Conservation (phyloP, 2,888 invertebrate species). For the Sabatieria punctata region DNA sequence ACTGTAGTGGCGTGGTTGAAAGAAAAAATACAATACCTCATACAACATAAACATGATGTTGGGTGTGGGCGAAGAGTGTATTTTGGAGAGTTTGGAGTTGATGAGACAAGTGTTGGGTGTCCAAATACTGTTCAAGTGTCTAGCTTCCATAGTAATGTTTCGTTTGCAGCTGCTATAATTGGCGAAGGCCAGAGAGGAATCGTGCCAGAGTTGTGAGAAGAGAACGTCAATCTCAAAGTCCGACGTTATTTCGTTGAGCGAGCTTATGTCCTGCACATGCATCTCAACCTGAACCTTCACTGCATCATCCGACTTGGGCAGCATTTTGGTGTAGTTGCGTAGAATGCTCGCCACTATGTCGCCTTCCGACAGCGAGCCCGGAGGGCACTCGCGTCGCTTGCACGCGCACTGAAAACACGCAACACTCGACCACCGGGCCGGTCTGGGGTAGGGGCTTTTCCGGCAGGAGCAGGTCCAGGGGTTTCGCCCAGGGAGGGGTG, state of each 20-base stretch:
- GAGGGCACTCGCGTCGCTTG: constrained; percentile 24
- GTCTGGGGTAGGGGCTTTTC: no score
- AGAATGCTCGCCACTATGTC: constrained; percentile 15
- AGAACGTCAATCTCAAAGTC: constrained; percentile 31
- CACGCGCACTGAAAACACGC: constrained; percentile 16
- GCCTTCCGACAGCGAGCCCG: constrained; percentile 23
- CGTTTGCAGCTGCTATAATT: constrained; percentile 18
- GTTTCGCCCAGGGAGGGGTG: no score
- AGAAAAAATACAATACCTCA: no score
- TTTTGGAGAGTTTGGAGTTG: constrained; percentile 26
- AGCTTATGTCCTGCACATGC: constrained; percentile 23
- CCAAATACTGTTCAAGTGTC: constrained; percentile 24
- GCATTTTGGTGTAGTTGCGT: constrained; percentile 26
- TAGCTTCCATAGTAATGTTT: constrained; percentile 28
- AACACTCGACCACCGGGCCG: no score
- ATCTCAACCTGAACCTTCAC: constrained; percentile 10
- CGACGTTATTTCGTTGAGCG: constrained; percentile 28
- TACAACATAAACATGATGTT: constrained; percentile 27
- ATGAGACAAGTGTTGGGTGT: constrained; percentile 30
- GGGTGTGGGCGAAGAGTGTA: constrained; percentile 28
- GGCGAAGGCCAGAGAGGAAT: constrained; percentile 19
- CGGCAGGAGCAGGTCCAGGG: no score
- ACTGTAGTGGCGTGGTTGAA: no score
- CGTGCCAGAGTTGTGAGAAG: constrained; percentile 28
- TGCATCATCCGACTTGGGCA: constrained; percentile 27